Conservation (phyloP, 2,797 vertebrate genomes). For the Neostethus bicornis region DNA sequence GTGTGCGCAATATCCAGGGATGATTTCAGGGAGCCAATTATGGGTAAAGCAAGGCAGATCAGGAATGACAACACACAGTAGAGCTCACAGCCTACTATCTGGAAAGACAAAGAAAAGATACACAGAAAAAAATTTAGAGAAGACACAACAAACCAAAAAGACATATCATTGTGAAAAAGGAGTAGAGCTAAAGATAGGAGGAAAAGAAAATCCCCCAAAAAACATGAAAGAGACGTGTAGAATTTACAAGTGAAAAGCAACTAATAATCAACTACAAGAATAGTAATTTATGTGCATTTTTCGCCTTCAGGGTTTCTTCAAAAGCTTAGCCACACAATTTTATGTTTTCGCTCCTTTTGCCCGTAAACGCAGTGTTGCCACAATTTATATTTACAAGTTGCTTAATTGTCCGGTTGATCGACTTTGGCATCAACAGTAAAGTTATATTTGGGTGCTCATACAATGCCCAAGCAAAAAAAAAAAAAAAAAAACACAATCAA, state of each 20-base stretch:
- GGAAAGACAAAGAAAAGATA: constrained; percentile 37
- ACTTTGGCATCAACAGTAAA: too few species aligned
- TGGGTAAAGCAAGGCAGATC: constrained; percentile 52
- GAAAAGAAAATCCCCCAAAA: constrained; percentile 22
- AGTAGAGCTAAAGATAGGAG: constrained; percentile 20
- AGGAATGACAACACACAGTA: constrained; percentile 63
- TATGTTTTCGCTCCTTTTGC: too few species aligned
- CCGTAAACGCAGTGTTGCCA: too few species aligned
- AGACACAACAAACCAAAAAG: constrained; percentile 28
- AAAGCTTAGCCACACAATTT: constrained; percentile 38
- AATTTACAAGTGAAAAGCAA: constrained; percentile 10
- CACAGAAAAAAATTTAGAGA: constrained; percentile 19
- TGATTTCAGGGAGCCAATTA: constrained; percentile 59
- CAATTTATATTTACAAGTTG: too few species aligned
- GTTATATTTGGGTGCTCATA: too few species aligned
- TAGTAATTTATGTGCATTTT: constrained; percentile 17
- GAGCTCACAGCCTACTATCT: constrained; percentile 51
- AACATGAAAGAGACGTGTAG: constrained; percentile 12
- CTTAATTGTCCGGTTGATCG: too few species aligned
- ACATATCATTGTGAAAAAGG: constrained; percentile 29
- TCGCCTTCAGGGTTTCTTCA: constrained; percentile 34
- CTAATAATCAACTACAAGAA: constrained; percentile 43
- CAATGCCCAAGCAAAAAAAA: too few species aligned
- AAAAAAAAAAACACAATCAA: too few species aligned
- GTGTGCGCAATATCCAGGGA: constrained; percentile 20